Evolutionary conservation across 2,113 vertebrate species (phyloP).

Genomic region (Progne subis): DNA sequence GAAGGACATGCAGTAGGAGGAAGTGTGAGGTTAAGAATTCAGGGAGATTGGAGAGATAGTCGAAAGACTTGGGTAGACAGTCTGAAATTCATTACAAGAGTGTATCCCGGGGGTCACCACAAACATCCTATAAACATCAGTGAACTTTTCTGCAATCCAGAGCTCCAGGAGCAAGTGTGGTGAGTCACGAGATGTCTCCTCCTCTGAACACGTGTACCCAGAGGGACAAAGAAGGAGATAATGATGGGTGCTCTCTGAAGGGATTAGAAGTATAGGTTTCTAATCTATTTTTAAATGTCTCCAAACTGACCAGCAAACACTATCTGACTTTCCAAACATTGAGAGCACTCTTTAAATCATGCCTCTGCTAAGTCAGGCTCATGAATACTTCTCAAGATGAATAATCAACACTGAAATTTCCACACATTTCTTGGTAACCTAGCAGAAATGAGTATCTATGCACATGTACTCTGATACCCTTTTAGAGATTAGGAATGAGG

Average conservation of each 20-base stretch:
- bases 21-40: conserved; percentile 80
- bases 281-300: background rate
- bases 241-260: background rate
- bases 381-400: background rate
- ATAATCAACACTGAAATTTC: background rate
- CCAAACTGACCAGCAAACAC: background rate
- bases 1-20: conserved; percentile 74
- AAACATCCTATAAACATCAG: conserved; percentile 61
- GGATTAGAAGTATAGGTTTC: background rate
- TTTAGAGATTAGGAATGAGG: background rate
- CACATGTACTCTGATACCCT: background rate
- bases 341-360: background rate
- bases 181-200: background rate
- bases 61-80: conserved; percentile 42
- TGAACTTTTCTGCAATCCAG: conserved; percentile 43
- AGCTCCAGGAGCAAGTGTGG: conserved; percentile 38
- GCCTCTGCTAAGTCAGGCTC: background rate
- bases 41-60: conserved; percentile 76
- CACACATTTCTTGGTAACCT: background rate
- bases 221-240: background rate
- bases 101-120: conserved; percentile 59
- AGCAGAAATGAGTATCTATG: background rate
- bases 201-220: fast-evolving
- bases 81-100: conserved; percentile 78
- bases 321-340: background rate